phyloP scores from a whole-genome alignment of 2,888 invertebrate genomes.

The Drosophila glabriapex region DNA sequence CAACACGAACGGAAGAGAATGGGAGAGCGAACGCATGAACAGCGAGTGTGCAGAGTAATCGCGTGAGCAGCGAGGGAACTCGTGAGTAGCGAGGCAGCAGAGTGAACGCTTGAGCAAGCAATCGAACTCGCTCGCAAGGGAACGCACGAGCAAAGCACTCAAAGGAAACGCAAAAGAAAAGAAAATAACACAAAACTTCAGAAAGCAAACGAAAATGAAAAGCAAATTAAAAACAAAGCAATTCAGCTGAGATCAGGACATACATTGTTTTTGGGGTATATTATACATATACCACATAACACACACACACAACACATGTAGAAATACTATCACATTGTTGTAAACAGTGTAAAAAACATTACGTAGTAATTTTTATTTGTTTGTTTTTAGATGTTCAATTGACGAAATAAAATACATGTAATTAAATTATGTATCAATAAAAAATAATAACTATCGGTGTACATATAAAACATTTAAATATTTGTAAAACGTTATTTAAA shows the following conservation, averaged over 20 bases:
- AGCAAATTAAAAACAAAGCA: slow-evolving; percentile 7
- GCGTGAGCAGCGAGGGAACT: neutral
- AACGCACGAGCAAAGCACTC: neutral
- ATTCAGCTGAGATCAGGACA: slow-evolving; percentile 15
- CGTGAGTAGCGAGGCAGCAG: neutral
- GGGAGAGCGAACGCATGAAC: neutral
- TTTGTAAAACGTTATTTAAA: neutral
- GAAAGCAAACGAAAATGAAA: neutral
- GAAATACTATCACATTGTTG: slow-evolving; percentile 7
- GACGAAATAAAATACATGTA: slow-evolving; percentile 7
- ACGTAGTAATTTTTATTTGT: slow-evolving; percentile 18
- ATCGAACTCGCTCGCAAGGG: neutral
- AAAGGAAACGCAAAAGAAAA: neutral
- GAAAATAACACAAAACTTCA: neutral
- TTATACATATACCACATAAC: neutral
- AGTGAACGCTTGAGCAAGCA: neutral
- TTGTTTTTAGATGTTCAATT: slow-evolving; percentile 11
- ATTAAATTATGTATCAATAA: slow-evolving; percentile 14
- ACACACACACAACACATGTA: neutral
- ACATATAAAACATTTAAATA: slow-evolving; percentile 10
- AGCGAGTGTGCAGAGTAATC: neutral
- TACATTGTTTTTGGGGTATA: neutral
- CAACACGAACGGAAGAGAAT: neutral
- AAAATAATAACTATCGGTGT: slow-evolving; percentile 27
- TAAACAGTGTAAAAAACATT: slow-evolving; percentile 9